Conservation (phyloP, 1,140 invertebrate species). For the Brachionus calyciflorus region DNA sequence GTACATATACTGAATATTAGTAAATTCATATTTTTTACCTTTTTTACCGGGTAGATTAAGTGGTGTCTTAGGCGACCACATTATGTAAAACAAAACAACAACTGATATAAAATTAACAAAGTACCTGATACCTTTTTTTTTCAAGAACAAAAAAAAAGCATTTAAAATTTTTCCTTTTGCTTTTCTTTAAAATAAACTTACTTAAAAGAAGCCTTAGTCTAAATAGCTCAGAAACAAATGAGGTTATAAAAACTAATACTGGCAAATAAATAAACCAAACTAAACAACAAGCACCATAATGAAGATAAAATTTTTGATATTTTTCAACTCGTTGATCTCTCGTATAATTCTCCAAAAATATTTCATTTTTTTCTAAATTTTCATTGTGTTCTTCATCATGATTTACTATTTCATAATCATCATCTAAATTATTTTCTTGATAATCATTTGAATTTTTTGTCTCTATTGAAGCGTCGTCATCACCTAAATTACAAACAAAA, state of each 20-base stretch:
- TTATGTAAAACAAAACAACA: slow-evolving; percentile 42
- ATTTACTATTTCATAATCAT: slow-evolving; percentile 15
- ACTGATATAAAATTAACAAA: slow-evolving; percentile 43
- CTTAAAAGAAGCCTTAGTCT: slow-evolving; percentile 87
- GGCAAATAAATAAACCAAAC: slow-evolving; percentile 98
- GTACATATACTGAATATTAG: slow-evolving; percentile 4
- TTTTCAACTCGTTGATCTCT: slow-evolving; percentile 63
- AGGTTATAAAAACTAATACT: slow-evolving; percentile 83
- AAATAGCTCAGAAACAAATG: slow-evolving; percentile 89
- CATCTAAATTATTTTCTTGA: background rate
- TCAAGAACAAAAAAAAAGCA: background rate
- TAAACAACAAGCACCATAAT: slow-evolving; percentile 74
- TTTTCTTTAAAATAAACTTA: slow-evolving; percentile 61
- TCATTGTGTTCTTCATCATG: background rate
- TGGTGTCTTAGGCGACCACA: slow-evolving; percentile 31
- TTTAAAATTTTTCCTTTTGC: background rate
- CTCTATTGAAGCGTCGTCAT: background rate
- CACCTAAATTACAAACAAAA: background rate
- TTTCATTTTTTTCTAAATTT: background rate
- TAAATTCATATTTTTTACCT: slow-evolving; percentile 19
- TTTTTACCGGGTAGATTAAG: slow-evolving; percentile 27
- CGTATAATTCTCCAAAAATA: background rate
- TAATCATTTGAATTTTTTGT: background rate
- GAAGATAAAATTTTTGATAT: slow-evolving; percentile 85
- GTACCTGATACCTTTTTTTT: slow-evolving; percentile 25